Evolutionary conservation across 2,113 vertebrate species (phyloP), one percentile per base, ranked within the genome.

Genomic region (Barnardius zonarius): DNA sequence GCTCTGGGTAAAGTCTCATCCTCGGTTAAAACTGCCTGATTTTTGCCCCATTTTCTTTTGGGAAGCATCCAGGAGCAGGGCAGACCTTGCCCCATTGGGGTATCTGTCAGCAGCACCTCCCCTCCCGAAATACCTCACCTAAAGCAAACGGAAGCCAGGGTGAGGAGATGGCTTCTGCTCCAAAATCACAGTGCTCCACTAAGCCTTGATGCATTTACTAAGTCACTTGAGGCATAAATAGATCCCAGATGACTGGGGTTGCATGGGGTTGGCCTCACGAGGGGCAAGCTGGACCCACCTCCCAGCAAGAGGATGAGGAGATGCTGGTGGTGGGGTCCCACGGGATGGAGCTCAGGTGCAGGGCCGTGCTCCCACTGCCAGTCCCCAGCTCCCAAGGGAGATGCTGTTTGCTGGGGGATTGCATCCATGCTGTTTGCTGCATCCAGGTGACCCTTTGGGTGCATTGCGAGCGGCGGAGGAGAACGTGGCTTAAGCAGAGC

Each of bases 341-440:
- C 4, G 49, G 55, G 78, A 9, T 33, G 8, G 18, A 44, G 49
- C n/a, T 2, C 1, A 25, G 27, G 18, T 2, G 13, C 33, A 46
- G 63, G 13, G 3, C 41, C 6, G 0, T 28, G 35, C 20, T 63
- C 64, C 24, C 2, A 5, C 66, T 70, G 41, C 31, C 55, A 5
- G 44, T 5, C 3, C 39, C 25, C 43, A 3, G 11, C 12, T 85
- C 51, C n/a, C 0, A 1, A 7, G 17, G 55, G 55, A 35, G 30
- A 31, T n/a, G 73, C 16, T 22, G 4, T 3, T 16, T 1, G 0
- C 44, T 0, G 4, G 33, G 44, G 15, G 18, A 3, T 12, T 55
- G 54, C 54, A 33, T 55, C 31, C 54, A 20, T 7, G 22, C 73
- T 16, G 68, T 1, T 5, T 0, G 3, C 81, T 1, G 27, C 67